Evolutionary conservation across 1,140 invertebrate genomes (phyloP).

Genomic region (Bathynomus jamesi): DNA sequence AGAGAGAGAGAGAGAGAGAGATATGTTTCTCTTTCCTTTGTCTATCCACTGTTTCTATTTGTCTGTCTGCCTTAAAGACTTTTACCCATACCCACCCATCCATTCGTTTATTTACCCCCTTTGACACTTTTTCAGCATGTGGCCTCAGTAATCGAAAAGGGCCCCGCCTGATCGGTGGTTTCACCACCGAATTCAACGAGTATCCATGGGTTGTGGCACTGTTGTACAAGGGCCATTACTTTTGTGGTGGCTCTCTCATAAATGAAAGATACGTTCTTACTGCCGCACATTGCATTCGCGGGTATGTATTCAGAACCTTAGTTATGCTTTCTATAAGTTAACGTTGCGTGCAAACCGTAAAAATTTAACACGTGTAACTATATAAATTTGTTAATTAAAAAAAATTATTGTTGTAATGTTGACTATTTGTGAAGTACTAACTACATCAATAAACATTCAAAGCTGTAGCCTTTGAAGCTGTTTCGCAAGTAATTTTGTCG

Average conservation of each 20-base stretch:
- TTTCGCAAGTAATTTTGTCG: no score
- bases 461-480: not conserved
- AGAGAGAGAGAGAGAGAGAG: no score
- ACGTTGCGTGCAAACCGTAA: not conserved
- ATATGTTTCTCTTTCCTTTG: no score
- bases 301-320: constrained; percentile 47
- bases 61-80: no score
- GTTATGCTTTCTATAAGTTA: not conserved
- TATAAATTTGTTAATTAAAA: not conserved
- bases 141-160: constrained; percentile 24
- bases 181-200: constrained; percentile 32
- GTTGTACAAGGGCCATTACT: constrained; percentile 75
- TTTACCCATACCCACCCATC: no score
- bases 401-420: not conserved
- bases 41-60: no score
- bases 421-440: not conserved
- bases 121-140: constrained; percentile 20
- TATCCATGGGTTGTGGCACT: constrained; percentile 79
- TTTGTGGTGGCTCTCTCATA: constrained; percentile 65
- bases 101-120: no score
- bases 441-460: not conserved
- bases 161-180: constrained; percentile 26
- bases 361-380: not conserved
- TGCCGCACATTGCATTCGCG: constrained; percentile 69
- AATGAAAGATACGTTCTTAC: constrained; percentile 62